A percentile compares a stretch with the other conserved stretches of the same genome.
Conservation (phyloP, 2,113 vertebrate genomes). For the Pionites leucogaster region DNA sequence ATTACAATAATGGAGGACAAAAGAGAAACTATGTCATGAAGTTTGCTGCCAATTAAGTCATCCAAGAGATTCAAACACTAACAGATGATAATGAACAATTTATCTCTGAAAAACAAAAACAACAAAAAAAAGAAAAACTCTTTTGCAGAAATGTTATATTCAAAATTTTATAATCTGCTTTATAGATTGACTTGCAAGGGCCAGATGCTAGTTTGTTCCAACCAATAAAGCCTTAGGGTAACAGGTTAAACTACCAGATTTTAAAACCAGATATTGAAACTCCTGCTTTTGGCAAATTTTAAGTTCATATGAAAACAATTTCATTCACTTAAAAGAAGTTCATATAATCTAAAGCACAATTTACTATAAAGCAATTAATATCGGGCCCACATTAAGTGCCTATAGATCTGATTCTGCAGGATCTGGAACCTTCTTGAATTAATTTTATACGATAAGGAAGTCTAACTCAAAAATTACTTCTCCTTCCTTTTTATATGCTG, state of each 20-base stretch:
- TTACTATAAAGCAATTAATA: neutral
- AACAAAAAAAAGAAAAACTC: neutral
- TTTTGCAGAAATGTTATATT: neutral
- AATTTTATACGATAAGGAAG: neutral
- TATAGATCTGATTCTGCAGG: neutral
- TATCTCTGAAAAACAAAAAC: neutral
- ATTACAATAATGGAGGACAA: conserved; percentile 36
- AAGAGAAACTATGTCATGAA: neutral
- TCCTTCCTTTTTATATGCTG: neutral
- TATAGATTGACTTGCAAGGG: neutral
- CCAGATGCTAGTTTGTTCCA: neutral
- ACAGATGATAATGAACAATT: neutral
- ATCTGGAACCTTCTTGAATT: neutral
- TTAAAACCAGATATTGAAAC: neutral
- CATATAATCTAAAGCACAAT: neutral
- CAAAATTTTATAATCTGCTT: neutral
- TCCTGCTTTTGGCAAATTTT: neutral
- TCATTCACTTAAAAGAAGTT: neutral
- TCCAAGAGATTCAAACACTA: neutral
- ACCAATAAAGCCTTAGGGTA: neutral
- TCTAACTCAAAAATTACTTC: neutral
- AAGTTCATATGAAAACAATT: neutral
- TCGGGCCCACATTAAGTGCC: neutral
- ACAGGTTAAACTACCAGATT: neutral
- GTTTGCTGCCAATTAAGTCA: neutral